Evolutionary conservation across 2,797 vertebrate genomes (phyloP).

Genomic region (Chelidonichthys spinosus): DNA sequence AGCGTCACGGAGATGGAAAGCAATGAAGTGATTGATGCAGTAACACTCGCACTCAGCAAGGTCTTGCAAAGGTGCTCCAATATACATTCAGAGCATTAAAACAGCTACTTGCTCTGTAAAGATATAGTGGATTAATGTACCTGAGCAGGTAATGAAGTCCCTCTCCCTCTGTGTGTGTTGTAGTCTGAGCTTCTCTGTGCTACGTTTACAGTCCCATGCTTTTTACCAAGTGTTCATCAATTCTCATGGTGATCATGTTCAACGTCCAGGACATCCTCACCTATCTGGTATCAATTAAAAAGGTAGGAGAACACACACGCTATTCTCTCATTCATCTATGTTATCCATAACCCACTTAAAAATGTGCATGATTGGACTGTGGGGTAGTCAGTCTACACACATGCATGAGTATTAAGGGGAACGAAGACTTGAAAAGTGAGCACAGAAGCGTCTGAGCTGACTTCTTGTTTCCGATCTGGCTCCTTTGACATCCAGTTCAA

Average conservation of each 20-base stretch:
- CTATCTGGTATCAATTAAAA: constrained; percentile 14
- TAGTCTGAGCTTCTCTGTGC: too few relatives aligned
- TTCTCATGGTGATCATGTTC: neutral
- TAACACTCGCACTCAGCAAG: too few relatives aligned
- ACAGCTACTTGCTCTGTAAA: too few relatives aligned
- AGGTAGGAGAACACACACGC: neutral
- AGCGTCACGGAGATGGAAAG: constrained; percentile 6
- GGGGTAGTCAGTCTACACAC: neutral
- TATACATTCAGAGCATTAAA: too few relatives aligned
- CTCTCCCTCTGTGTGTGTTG: too few relatives aligned
- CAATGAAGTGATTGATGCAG: neutral
- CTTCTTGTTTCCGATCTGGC: neutral
- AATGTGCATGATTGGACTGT: neutral
- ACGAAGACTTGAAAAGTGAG: neutral
- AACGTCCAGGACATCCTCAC: neutral
- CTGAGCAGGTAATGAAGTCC: too few relatives aligned
- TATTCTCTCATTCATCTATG: neutral
- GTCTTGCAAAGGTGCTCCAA: too few relatives aligned
- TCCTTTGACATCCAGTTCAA: constrained; percentile 26
- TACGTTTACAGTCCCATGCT: too few relatives aligned
- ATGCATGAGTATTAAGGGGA: neutral
- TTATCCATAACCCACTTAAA: neutral
- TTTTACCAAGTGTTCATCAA: too few relatives aligned
- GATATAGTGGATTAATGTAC: too few relatives aligned
- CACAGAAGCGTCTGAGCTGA: constrained; percentile 5